phyloP scores from a whole-genome alignment of 2,797 vertebrate genomes.

The Poecilia picta region DNA sequence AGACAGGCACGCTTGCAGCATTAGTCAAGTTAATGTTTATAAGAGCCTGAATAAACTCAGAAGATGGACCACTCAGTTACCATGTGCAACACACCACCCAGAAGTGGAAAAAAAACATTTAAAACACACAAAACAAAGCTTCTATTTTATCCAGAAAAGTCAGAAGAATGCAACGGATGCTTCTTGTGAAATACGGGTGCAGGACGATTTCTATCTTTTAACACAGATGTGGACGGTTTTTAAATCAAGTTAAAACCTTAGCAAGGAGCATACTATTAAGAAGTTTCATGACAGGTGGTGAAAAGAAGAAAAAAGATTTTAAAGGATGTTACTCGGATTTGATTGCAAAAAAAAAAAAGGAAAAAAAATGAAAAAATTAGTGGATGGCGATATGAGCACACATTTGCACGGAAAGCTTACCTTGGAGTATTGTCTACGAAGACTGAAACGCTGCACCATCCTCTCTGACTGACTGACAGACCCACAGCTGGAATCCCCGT shows the following conservation, averaged over 20 bases:
- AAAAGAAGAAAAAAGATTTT: not conserved
- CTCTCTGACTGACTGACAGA: conserved; percentile 64
- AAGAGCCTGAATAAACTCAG: conserved; percentile 45
- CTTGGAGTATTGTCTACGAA: conserved; percentile 93
- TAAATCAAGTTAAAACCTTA: not conserved
- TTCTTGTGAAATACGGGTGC: not conserved
- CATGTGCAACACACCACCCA: not conserved
- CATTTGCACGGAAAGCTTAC: conserved; percentile 77
- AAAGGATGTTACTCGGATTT: not conserved
- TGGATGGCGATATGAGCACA: not conserved
- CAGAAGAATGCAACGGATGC: not conserved
- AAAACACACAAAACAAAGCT: conserved; percentile 16
- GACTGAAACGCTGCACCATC: conserved; percentile 96
- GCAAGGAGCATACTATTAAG: not conserved
- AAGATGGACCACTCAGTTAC: conserved; percentile 15
- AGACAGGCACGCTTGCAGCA: not conserved
- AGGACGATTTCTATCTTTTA: not conserved
- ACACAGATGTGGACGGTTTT: not conserved
- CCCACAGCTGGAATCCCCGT: conserved; percentile 55
- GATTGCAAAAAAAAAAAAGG: not conserved
- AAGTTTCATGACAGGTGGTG: not conserved
- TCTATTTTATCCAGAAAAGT: not conserved
- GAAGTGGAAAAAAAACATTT: not conserved
- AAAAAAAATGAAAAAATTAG: conserved; percentile 1
- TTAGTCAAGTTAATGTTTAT: conserved; percentile 65